Percentiles rank a stretch among this genome's conserved stretches.
Evolutionary conservation across 1,140 invertebrate genomes (phyloP).

Genomic region (Procambarus virginalis): DNA sequence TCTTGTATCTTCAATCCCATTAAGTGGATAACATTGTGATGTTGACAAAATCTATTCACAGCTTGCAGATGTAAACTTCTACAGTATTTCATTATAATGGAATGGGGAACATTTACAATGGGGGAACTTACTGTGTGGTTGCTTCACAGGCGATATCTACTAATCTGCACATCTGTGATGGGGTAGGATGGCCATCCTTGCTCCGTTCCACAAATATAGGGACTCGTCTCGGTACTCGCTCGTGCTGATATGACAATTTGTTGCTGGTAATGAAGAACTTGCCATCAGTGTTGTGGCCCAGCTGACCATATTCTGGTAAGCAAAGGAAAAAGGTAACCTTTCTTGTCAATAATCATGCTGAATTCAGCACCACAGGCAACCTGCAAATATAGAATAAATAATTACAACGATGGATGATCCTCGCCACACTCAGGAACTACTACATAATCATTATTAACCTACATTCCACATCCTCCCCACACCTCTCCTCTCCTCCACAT

Average conservation of each 20-base stretch:
- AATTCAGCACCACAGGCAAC: slow-evolving; percentile 93
- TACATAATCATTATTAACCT: too few species aligned
- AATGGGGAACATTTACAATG: too few species aligned
- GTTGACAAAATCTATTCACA: too few species aligned
- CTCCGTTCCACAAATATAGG: slow-evolving; percentile 90
- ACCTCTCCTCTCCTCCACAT: too few species aligned
- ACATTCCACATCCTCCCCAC: too few species aligned
- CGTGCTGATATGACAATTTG: slow-evolving; percentile 90
- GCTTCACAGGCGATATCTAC: slow-evolving; percentile 90
- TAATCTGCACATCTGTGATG: slow-evolving; percentile 91
- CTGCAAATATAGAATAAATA: slow-evolving; percentile 31
- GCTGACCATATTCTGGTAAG: slow-evolving; percentile 91
- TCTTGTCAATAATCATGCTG: slow-evolving; percentile 90
- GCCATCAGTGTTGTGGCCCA: slow-evolving; percentile 94
- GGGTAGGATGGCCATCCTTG: slow-evolving; percentile 88
- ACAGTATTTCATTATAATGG: too few species aligned
- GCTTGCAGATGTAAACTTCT: too few species aligned
- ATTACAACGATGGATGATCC: not conserved
- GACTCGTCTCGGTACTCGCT: slow-evolving; percentile 88
- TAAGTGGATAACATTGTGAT: too few species aligned
- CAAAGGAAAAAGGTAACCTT: slow-evolving; percentile 91
- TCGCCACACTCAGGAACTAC: too few species aligned
- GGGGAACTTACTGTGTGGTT: slow-evolving; percentile 85
- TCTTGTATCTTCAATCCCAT: too few species aligned
- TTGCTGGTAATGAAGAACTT: slow-evolving; percentile 93